Evolutionary conservation across 2,113 vertebrate species (phyloP), one percentile per base, ranked within the genome.

Genomic region (Cygnus buccinator): DNA sequence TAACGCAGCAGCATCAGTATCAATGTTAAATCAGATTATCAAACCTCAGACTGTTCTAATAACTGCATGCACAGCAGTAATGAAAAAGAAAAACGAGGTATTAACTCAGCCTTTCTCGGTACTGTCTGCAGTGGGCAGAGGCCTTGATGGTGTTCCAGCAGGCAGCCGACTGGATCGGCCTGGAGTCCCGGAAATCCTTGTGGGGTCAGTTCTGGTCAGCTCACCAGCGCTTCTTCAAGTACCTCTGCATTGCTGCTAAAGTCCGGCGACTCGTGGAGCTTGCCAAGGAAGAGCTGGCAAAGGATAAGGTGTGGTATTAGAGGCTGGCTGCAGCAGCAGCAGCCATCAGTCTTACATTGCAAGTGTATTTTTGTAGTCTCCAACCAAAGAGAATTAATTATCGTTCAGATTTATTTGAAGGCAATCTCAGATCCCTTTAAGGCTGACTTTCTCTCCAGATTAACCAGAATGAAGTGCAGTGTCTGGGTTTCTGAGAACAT

Each of bases 141-240:
- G 99, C 99, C 14, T 93, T 99, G 97, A 79, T 95, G 77, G 97
- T 98, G 89, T 99, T 99, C 98, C 99, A 99, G 98, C 98, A 98
- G 61, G 99, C 99, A 0, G 99, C 99, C 0, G 99, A 99, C 82
- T 98, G 98, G 87, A 98, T 99, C 11, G 98, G 99, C 76, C 94
- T 99, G 98, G 99, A 99, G 92, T 99, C 99, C 23, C 98, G 99
- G 63, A 99, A 99, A 84, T 99, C 99, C 1, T 97, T 99, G 59
- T 99, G 99, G 99, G 99, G 99, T 20, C 99, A 99, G 98, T 99
- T 99, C 98, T 99, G 99, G 99, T 99, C 99, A 0, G 99, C 99
- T 31, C 99, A 99, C 81, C 99, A 99, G 96, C 99, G 99, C 92
- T 99, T 99, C 98, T 99, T 99, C 98, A 99, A 99, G 98, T 99